Base-by-base conservation (phyloP, 1,140 invertebrate genomes). In the Magallana angulata region DNA sequence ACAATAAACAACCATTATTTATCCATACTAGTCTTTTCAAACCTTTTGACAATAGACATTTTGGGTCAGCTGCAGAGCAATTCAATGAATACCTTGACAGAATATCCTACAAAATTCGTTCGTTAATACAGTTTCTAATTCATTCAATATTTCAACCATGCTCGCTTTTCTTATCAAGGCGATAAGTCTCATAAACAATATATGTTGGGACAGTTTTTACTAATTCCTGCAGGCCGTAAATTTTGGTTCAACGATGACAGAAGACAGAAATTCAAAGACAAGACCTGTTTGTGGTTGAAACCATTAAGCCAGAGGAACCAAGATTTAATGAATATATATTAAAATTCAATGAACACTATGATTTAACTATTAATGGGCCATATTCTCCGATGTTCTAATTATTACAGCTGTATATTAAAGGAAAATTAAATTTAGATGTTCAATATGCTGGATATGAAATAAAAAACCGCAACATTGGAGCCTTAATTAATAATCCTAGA, bases 301-400 rank as follows among this genome's bases (percentile, higher is more conserved):
- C 18, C 24, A 76, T 30, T 76, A 76, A 76, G 36, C 9, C 18
- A n/a, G 60, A 64, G 60, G 18, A 64, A 64, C 18, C 36, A 48
- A 48, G 36, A 76, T 24, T 24, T 76, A 76, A 76, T 76, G 68
- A 76, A 76, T 76, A 76, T 76, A 76, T 76, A 76, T 76, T 76
- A 76, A 30, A 76, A 76, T 76, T 76, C 24, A 12, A 76, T 76
- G 18, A 76, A 30, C 11, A 76, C 14, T 68, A 62, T 68, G 64
- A 24, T 24, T 68, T 18, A 9, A 36, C 24, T 30, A 76, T 12
- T 24, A 76, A 76, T 76, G 68, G 68, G 18, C 68, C 24, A 12
- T 30, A 30, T 30, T 30, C 24, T 30, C 24, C 24, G 24, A 11
- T 76, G 24, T 76, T 76, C 68, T 24, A 76, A 76, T 76, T 76